A percentile compares a stretch with the other conserved stretches of the same genome.
Evolutionary conservation across 2,113 vertebrate species (phyloP).

Genomic region (Trichomycterus rosablanca): DNA sequence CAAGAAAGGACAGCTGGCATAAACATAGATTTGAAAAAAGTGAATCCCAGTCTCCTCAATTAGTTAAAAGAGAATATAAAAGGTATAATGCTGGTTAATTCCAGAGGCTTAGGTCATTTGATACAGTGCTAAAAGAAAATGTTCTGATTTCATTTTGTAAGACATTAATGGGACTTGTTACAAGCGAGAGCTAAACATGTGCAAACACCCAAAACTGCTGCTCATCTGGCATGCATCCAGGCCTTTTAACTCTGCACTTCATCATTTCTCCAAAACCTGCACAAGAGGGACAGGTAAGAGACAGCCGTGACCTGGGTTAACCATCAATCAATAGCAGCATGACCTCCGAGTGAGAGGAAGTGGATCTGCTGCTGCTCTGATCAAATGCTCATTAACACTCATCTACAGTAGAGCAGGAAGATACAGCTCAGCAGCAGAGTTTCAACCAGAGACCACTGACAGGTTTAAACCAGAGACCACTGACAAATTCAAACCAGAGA

Average conservation of each 20-base stretch:
- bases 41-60: no score
- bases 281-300: constrained; percentile 38
- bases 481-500: no score
- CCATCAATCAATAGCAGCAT: constrained; percentile 32
- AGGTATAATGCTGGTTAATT: background rate
- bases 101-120: background rate
- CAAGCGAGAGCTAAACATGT: constrained; percentile 19
- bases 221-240: constrained; percentile 16
- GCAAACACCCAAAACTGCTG: constrained; percentile 13
- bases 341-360: constrained; percentile 19
- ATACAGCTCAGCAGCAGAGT: no score
- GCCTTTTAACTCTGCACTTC: constrained; percentile 22
- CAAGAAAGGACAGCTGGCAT: no score
- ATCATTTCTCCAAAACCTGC: constrained; percentile 41
- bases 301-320: constrained; percentile 26
- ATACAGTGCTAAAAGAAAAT: background rate
- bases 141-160: background rate
- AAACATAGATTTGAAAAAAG: no score
- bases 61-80: background rate
- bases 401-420: constrained; percentile 2
- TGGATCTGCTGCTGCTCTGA: constrained; percentile 18
- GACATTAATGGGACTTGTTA: constrained; percentile 14
- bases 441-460: no score
- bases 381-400: constrained; percentile 35
- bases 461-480: no score